A percentile compares a stretch with the other conserved stretches of the same genome.
Evolutionary conservation across 2,888 invertebrate genomes (phyloP).

Genomic region (Eupsilia transversa): DNA sequence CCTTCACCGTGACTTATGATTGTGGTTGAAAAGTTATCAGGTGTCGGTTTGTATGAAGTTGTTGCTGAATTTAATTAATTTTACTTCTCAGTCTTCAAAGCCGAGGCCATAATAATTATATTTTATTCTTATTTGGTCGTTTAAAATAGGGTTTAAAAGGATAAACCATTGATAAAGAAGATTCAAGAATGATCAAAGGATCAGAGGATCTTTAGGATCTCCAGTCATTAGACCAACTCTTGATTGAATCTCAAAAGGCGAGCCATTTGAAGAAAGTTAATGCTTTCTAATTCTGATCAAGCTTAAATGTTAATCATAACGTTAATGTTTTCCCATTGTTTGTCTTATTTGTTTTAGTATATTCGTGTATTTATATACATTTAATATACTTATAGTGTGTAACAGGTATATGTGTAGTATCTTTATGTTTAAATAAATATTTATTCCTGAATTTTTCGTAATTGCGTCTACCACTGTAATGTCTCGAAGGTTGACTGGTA

Average conservation of each 20-base stretch:
- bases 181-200: slow-evolving; percentile 16
- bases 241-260: slow-evolving; percentile 48
- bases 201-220: no score
- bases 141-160: slow-evolving; percentile 5
- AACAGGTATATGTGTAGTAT: no score
- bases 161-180: slow-evolving; percentile 17
- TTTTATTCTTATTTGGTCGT: background rate
- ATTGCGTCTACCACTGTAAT: no score
- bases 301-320: slow-evolving; percentile 49
- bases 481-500: no score
- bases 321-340: no score
- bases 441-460: no score
- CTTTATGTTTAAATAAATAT: no score
- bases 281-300: slow-evolving; percentile 47
- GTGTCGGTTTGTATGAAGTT: background rate
- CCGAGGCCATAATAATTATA: background rate
- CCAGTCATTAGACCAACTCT: slow-evolving; percentile 32
- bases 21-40: background rate
- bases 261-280: slow-evolving; percentile 40
- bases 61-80: slow-evolving; percentile 8
- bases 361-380: no score
- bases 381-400: no score
- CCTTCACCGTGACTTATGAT: background rate
- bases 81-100: background rate
- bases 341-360: no score